Evolutionary conservation across 2,888 invertebrate species (phyloP).

Genomic region (Drosophila longiperda): DNA sequence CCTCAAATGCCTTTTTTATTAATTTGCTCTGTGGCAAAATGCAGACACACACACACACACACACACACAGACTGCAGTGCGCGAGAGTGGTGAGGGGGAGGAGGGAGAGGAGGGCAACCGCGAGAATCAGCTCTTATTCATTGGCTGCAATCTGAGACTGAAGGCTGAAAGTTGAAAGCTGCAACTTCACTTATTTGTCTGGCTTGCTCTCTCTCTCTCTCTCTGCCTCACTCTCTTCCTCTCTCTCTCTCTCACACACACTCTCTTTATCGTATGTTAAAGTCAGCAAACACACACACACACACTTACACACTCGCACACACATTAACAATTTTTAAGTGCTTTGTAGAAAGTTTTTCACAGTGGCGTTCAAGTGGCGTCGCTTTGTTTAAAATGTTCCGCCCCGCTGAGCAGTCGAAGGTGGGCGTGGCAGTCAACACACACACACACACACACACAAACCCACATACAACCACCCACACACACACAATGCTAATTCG

Average conservation of each 20-base stretch:
- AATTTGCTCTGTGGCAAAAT: conserved; percentile 72
- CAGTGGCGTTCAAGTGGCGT: conserved; percentile 65
- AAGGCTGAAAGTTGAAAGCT: conserved; percentile 59
- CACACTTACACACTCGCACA: conserved; percentile 12
- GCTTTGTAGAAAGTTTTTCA: conserved; percentile 71
- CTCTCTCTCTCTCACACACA: conserved; percentile 9
- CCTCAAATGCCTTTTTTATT: conserved; percentile 80
- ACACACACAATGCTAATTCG: conserved; percentile 70
- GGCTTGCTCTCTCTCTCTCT: conserved; percentile 22
- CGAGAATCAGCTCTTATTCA: conserved; percentile 59
- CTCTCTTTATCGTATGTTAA: conserved; percentile 73
- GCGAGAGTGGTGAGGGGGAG: not conserved
- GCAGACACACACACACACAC: conserved; percentile 22
- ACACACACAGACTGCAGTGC: conserved; percentile 14
- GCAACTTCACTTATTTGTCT: conserved; percentile 76
- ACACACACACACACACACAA: conserved; percentile 31
- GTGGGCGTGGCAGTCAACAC: conserved; percentile 63
- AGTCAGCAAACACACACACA: conserved; percentile 52
- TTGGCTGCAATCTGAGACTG: conserved; percentile 73
- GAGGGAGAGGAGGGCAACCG: conserved; percentile 9
- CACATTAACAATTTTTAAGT: conserved; percentile 68
- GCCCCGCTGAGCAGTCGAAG: conserved; percentile 54
- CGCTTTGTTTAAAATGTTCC: conserved; percentile 77
- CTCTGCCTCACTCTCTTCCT: not conserved
- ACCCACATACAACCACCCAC: conserved; percentile 11